These are phyloP conservation scores for Drosophila falleni DNA, from an alignment of 2,888 invertebrate genomes.

Conservation along the genomic window DNA sequence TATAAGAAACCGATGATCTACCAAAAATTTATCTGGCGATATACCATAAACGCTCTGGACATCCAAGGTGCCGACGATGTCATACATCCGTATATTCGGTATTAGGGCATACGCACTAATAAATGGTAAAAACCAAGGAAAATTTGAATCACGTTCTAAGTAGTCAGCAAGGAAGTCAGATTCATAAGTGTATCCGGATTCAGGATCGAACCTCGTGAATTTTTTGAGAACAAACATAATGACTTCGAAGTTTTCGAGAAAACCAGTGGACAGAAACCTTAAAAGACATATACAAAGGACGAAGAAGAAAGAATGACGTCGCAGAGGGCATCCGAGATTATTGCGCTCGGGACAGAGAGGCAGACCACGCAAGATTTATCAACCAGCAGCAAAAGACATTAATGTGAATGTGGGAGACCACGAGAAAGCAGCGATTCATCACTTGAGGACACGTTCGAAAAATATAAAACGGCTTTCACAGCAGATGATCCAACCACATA, in stretches of 20 bases:
- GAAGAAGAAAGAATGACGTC: background rate
- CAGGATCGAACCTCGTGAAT: background rate
- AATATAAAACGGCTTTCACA: slow-evolving; percentile 2
- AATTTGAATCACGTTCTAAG: slow-evolving; percentile 1
- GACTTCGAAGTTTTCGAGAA: background rate
- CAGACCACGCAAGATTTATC: background rate
- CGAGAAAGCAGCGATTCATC: background rate
- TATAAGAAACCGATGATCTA: background rate
- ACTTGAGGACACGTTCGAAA: background rate
- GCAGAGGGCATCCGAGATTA: background rate
- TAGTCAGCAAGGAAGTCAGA: background rate
- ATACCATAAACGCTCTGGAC: background rate
- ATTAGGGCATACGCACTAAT: background rate
- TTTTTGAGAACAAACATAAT: background rate
- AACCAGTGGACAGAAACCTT: background rate
- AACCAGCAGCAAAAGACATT: background rate
- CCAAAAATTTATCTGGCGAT: background rate
- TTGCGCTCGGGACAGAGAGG: background rate
- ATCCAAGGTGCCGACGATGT: background rate
- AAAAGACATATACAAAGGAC: background rate
- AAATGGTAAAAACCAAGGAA: background rate
- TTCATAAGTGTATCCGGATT: background rate
- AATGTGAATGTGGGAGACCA: background rate
- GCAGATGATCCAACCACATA: slow-evolving; percentile 1
- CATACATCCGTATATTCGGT: background rate